Evolutionary conservation across 92 coral and sea anemone genomes (phyloP), one percentile per base, ranked within the genome.

Genomic region (Actinostola sp.): DNA sequence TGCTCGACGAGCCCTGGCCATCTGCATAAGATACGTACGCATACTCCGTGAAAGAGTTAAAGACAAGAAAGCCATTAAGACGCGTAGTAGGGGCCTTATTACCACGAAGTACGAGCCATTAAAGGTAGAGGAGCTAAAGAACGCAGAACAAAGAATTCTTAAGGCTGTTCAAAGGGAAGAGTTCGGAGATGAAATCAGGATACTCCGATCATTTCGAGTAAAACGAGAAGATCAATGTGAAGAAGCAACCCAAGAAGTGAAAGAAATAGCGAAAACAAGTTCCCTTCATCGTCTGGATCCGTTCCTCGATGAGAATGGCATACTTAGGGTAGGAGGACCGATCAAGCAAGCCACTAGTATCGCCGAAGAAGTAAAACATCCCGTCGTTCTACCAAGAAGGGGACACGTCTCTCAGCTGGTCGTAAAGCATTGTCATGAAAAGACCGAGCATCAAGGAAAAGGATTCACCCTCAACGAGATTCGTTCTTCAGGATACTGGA

Each of bases 401-500:
- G 28, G 58, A 8, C 73, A 67, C 17, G 16, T 67, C 1, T 1
- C 60, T 11, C 0, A 49, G 43, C 42, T 67, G 0, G 49, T 48
- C 30, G 73, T 61, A n/a, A 67, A 67, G 59, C 2, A n/a, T 27
- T 15, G 61, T 60, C 86, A 80, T 58, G 79, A 86, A 27, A n/a
- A 17, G 1, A 39, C 83, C 45, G 46, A 61, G 7, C 91, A 86
- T 43, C 87, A 86, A 67, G 91, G 84, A 16, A 66, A 76, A 17
- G 84, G 91, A 1, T n/a, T 86, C 42, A 86, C 91, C 46, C 63
- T 80, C 16, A 75, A 81, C 33, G 87, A 76, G 53, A 46, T 85
- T 27, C 81, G 84, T 16, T 71, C 91, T 33, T 60, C 77, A 0
- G 91, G 84, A 43, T 81, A 53, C 70, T 86, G 87, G 91, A 86